Evolutionary conservation across 2,888 invertebrate genomes (phyloP).

Genomic region (Palloptera scutellata): DNA sequence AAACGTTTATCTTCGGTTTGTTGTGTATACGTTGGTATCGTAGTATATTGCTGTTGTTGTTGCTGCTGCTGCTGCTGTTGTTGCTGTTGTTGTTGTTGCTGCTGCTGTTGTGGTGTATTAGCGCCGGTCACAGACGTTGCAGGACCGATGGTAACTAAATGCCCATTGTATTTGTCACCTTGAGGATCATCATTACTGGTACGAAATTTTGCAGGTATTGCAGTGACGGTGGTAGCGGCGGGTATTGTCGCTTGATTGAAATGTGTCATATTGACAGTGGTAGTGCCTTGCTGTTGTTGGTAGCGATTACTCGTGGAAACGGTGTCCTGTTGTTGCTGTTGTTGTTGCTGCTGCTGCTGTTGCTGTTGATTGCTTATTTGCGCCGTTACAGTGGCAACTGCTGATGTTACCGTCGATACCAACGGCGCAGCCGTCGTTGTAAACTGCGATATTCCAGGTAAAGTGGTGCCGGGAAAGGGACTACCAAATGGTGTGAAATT

Average conservation of each 20-base stretch:
- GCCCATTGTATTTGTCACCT: constrained; percentile 68
- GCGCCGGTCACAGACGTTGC: constrained; percentile 34
- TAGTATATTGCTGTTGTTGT: constrained; percentile 53
- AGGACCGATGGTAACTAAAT: constrained; percentile 53
- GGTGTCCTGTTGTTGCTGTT: constrained; percentile 47
- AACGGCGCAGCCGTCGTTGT: constrained; percentile 71
- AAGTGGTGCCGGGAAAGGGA: constrained; percentile 80
- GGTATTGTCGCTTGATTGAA: constrained; percentile 67
- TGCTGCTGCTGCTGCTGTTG: constrained; percentile 50
- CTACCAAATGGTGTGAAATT: constrained; percentile 86
- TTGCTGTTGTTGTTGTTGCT: constrained; percentile 46
- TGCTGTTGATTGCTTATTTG: constrained; percentile 44
- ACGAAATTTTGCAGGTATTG: constrained; percentile 71
- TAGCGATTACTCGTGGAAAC: constrained; percentile 59
- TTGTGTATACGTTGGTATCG: constrained; percentile 48
- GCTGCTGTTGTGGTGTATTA: constrained; percentile 41
- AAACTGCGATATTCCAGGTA: constrained; percentile 85
- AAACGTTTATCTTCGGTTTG: constrained; percentile 54
- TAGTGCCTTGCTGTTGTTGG: constrained; percentile 48
- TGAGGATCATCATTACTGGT: constrained; percentile 54
- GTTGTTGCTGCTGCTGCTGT: constrained; percentile 51
- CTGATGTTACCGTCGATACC: constrained; percentile 65
- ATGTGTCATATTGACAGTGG: constrained; percentile 64
- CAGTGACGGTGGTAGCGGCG: constrained; percentile 51
- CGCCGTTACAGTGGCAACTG: constrained; percentile 49